Base-by-base conservation (phyloP, 2,888 invertebrate genomes). In the Zhengitettix transpicula region DNA sequence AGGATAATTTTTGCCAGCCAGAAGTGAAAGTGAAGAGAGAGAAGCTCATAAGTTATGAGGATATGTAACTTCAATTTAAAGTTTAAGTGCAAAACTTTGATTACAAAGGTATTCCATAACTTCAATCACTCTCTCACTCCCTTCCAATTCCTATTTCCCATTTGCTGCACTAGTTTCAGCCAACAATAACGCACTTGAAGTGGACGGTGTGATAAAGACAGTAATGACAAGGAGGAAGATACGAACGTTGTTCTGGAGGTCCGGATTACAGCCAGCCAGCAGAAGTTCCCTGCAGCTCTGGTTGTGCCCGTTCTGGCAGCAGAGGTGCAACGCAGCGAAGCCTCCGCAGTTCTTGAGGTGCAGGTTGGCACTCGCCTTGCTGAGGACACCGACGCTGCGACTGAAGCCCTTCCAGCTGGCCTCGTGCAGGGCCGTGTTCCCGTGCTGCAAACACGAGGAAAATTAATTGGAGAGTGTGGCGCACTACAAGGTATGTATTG, bases 291-390 rank as follows among this genome's bases (percentile, higher is more conserved):
- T 74, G 68, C 91, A 89, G 66, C 90, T 87, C 77, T 96, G 95
- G 76, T 96, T 97, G 77, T 96, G 96, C 0, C 96, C 96, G 74
- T 93, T 94, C 78, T 97, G 96, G 68, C 93, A 92, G 62, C 93
- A 89, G 65, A 97, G 81, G 77, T 97, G 97, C 54, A 97, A 80
- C n/a, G 96, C 84, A 15, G 91, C 87, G 74, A 95, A 94, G 10
- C 95, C 95, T 56, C 89, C 91, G 67, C 86, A 81, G 74, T 91
- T 91, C 69, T 83, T 79, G 61, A 80, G 78, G 64, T 81, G 78
- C 62, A 84, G 71, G 61, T 81, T 76, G 16, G 83, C 82, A 2
- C 47, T n/a, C 66, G 82, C 80, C 67, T 83, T 78, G 56, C 83
- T 78, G 64, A 95, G 79, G 53, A 83, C 73, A 65, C 87, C 83